Base-by-base conservation (phyloP, 2,797 vertebrate genomes). In the Malacoctenus gilli region DNA sequence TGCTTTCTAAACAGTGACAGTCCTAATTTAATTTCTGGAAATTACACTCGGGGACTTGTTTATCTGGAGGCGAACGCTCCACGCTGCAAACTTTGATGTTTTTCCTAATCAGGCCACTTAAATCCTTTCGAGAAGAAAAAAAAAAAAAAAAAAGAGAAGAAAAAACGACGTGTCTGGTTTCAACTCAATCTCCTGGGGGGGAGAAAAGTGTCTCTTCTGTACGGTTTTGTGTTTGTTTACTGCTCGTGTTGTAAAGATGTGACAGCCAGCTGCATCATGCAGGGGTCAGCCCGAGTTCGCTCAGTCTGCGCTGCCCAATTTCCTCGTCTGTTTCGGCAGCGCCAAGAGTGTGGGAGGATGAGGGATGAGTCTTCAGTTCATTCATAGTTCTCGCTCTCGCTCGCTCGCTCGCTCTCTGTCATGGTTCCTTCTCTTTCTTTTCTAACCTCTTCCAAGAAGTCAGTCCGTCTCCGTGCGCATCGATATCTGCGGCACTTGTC, bases 251-350 rank as follows among this genome's bases (percentile, higher is more conserved):
- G 41, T 52, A 19, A 63, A 37, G 49, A 39, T 14, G 0, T 51
- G 72, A 75, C 50, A 66, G 54, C 1, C 61, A 46, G 51, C 54
- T 48, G 21, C 68, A n/a, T 73, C 59, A 66, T 64, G 19, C 47
- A 6, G 35, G 51, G 81, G 68, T 85, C 83, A 75, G 36, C 25
- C 58, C 3, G 80, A 79, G 79, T 85, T 85, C 35, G 75, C 22
- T 41, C 32, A 1, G 60, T 74, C 63, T 75, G 48, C 19, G 5
- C 13, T 23, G 46, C 37, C 53, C 22, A 49, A 18, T 77, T 74
- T 75, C 62, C 59, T 72, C 11, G 30, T 73, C 72, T 60, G 64
- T 72, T 54, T 47, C 49, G 65, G 35, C 58, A 25, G 35, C 42
- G 50, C 50, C 22, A 4, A 8, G 23, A 50, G 12, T 63, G 80